phyloP scores from a whole-genome alignment of 2,888 invertebrate genomes.

The Hyposoter didymator region DNA sequence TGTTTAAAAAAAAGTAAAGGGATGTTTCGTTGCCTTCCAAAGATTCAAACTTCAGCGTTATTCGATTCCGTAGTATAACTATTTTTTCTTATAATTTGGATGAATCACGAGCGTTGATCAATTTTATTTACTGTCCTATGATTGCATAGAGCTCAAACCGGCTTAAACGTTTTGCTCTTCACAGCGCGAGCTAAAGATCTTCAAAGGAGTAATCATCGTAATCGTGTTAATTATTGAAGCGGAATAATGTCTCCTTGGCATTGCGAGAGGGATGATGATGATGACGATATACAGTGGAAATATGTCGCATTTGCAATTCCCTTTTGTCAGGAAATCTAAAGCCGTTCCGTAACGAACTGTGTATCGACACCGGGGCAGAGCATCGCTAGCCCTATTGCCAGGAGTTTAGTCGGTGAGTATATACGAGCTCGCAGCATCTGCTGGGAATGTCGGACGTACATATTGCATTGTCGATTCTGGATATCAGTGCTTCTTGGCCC shows the following conservation, averaged over 20 bases:
- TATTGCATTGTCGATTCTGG: slow-evolving; percentile 28
- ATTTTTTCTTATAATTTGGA: too few species aligned
- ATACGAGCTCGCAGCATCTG: not conserved
- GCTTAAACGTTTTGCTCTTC: slow-evolving; percentile 7
- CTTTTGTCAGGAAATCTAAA: slow-evolving; percentile 19
- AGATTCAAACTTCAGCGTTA: too few species aligned
- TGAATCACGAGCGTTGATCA: not conserved
- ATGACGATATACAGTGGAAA: not conserved
- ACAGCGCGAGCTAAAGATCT: not conserved
- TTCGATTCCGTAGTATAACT: too few species aligned
- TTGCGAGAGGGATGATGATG: not conserved
- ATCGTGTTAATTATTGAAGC: slow-evolving; percentile 31
- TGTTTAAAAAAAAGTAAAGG: too few species aligned
- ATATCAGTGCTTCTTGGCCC: slow-evolving; percentile 27
- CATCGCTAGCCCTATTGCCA: not conserved
- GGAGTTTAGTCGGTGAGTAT: slow-evolving; percentile 6
- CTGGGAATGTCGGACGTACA: slow-evolving; percentile 4
- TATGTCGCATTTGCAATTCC: slow-evolving; percentile 42
- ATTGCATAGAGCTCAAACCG: not conserved
- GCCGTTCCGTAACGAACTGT: slow-evolving; percentile 32
- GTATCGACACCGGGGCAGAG: not conserved
- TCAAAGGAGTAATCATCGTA: not conserved
- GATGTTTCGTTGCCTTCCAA: too few species aligned
- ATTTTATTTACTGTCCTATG: not conserved
- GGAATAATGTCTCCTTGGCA: slow-evolving; percentile 4